These are phyloP conservation scores for Callipepla squamata DNA, from an alignment of 2,113 vertebrate species.

Conservation along the genomic window DNA sequence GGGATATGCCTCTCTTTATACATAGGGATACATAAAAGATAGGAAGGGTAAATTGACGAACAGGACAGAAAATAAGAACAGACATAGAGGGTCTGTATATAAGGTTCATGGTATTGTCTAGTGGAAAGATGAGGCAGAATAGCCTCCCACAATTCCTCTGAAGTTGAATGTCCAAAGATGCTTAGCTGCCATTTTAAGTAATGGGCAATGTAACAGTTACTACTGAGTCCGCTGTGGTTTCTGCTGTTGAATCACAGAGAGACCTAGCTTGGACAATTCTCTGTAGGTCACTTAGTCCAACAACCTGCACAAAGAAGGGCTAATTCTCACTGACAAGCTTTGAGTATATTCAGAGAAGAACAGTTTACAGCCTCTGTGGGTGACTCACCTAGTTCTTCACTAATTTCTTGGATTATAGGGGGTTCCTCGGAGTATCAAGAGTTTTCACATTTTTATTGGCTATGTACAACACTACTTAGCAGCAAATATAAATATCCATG, in stretches of 20 bases:
- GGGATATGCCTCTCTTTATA: not conserved
- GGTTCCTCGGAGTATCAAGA: not conserved
- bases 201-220: not conserved
- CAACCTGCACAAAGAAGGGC: not conserved
- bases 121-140: not conserved
- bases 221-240: not conserved
- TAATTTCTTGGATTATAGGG: not conserved
- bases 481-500: too few species aligned
- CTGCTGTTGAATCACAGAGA: not conserved
- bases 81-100: not conserved
- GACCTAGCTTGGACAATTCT: not conserved
- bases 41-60: not conserved
- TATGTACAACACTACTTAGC: too few species aligned
- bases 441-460: not conserved
- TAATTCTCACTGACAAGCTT: not conserved
- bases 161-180: not conserved
- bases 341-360: not conserved
- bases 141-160: not conserved
- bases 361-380: not conserved
- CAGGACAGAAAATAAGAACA: not conserved
- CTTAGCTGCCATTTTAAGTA: not conserved
- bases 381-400: not conserved
- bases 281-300: not conserved
- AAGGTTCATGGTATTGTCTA: not conserved
- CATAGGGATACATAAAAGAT: not conserved